Conservation (phyloP, 2,888 invertebrate species). For the Noctua comes region DNA sequence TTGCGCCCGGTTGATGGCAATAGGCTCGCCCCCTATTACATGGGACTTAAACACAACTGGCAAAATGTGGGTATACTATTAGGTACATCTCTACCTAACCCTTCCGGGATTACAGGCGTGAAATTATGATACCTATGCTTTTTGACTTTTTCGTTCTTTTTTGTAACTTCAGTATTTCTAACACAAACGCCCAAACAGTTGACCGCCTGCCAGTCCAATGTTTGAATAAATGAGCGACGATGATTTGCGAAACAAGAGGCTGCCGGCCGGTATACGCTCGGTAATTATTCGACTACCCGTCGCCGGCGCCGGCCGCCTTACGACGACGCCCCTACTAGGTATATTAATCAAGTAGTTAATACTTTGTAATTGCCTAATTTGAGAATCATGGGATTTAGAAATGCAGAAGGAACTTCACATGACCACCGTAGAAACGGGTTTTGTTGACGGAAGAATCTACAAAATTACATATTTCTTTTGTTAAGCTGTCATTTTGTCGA, state of each 20-base stretch:
- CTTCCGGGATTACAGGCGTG: too few species aligned
- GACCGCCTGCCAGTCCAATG: constrained; percentile 70
- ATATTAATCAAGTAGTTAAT: constrained; percentile 55
- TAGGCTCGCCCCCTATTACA: too few species aligned
- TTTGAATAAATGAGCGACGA: constrained; percentile 84
- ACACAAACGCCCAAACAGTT: constrained; percentile 23
- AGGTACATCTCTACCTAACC: too few species aligned
- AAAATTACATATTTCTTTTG: too few species aligned
- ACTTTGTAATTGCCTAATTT: constrained; percentile 5
- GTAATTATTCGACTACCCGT: constrained; percentile 79
- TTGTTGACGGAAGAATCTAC: too few species aligned
- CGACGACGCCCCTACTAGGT: constrained; percentile 56
- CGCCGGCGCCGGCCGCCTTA: constrained; percentile 71
- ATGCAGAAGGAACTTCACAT: too few species aligned
- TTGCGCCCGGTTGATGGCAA: too few species aligned
- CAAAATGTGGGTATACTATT: too few species aligned
- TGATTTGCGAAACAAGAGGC: constrained; percentile 87
- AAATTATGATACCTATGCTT: not conserved
- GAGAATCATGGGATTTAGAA: not conserved
- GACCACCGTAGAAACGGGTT: too few species aligned
- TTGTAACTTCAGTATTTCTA: not conserved
- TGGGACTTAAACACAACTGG: too few species aligned
- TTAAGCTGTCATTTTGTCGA: too few species aligned
- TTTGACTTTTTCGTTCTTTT: not conserved
- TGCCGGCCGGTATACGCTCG: constrained; percentile 75